Evolutionary conservation across 2,888 invertebrate species (phyloP), one percentile per base, ranked within the genome.

Genomic region (Chouioia cunea): DNA sequence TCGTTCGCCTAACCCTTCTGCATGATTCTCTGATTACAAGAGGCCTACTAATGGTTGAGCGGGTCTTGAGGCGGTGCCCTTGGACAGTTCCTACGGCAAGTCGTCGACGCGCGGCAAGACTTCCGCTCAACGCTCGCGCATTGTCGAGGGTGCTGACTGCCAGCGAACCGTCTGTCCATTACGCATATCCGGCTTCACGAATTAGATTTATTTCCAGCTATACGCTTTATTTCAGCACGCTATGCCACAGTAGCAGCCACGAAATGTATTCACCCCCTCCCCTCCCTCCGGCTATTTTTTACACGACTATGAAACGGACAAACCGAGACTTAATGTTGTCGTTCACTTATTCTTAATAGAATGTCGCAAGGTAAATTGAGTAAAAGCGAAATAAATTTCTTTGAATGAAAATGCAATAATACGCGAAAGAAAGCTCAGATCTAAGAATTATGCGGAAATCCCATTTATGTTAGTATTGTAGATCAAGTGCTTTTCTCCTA

Each of bases 121-220:
- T 73, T 73, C 58, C 63, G 57, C 62, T 58, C 60, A 58, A 47
- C 57, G 69, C 20, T 69, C 43, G 53, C 58, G 53, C 58, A 65
- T 73, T 60, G 62, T 65, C 57, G 69, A 63, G 73, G 73, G 69
- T 66, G 62, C 27, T 27, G 27, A 27, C 27, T 27, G 27, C 27
- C 6, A 6, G 52, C 62, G 56, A 69, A 53, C 65, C 69, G 65
- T 69, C 73, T 69, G 65, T 69, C 69, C 69, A 73, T 73, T 73
- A 73, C 69, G 73, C 73, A 73, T 73, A 73, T 73, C 73, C 73
- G 73, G 68, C 52, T 53, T 53, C 58, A 69, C 69, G 69, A 73
- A 73, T 73, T 69, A 73, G 73, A 73, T 73, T 73, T 73, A 73
- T 73, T 73, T 73, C 62, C 69, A 69, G 65, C n/a, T 71, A 73